Percentiles rank a stretch among this genome's conserved stretches.
Conservation (phyloP, 2,888 invertebrate genomes). For the Polyommatus iphigenia region DNA sequence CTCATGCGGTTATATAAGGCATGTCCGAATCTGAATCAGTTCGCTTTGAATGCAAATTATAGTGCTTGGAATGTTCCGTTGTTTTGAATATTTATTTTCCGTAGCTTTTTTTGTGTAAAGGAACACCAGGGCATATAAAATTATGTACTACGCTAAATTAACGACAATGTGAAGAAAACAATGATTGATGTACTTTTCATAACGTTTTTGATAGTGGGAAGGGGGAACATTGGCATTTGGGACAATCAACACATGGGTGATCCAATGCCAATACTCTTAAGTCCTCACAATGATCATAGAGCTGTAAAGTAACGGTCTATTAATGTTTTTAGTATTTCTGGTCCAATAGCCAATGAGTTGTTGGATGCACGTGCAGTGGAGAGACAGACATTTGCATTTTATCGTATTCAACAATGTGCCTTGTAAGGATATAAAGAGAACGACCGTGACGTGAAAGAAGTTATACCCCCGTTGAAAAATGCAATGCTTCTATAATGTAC, state of each 20-base stretch:
- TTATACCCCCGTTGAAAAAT: neutral
- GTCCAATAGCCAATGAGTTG: constrained; percentile 28
- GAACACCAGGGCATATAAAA: neutral
- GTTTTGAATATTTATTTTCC: neutral
- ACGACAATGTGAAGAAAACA: no score
- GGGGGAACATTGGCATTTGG: no score
- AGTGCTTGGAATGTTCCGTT: neutral
- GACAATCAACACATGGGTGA: neutral
- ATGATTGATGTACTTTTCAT: no score
- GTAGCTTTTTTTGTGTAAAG: neutral
- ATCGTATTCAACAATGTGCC: neutral
- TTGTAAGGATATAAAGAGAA: neutral
- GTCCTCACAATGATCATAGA: neutral
- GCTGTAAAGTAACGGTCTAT: constrained; percentile 18
- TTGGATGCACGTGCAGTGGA: constrained; percentile 5
- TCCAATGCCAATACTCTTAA: neutral
- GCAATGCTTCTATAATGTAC: no score
- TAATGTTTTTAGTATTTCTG: constrained; percentile 20
- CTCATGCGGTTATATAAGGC: neutral
- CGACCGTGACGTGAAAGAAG: neutral
- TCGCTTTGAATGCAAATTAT: constrained; percentile 20
- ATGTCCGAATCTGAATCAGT: constrained; percentile 20
- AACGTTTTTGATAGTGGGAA: no score
- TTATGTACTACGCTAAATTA: neutral
- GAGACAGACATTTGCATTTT: constrained; percentile 12